Evolutionary conservation across 2,888 invertebrate genomes (phyloP).

Genomic region (Thalpophila matura): DNA sequence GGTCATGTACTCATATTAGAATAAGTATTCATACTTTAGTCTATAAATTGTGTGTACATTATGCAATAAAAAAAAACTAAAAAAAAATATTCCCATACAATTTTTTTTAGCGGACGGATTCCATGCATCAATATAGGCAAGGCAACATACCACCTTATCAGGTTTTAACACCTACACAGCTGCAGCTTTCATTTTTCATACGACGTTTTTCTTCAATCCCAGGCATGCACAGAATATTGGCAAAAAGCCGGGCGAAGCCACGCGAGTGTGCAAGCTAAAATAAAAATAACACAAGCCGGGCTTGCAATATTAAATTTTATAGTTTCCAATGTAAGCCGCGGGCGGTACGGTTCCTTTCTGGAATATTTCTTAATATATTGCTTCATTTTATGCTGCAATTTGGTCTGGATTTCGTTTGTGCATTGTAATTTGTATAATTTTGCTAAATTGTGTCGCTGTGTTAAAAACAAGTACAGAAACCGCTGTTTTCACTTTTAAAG

Average conservation of each 20-base stretch:
- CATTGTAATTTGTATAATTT: neutral
- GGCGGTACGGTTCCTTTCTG: constrained; percentile 3
- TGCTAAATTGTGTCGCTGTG: too few relatives aligned
- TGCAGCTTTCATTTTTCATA: constrained; percentile 18
- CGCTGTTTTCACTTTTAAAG: too few relatives aligned
- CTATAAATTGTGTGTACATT: too few relatives aligned
- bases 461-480: too few relatives aligned
- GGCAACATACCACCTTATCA: constrained; percentile 11
- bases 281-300: constrained; percentile 24
- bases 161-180: constrained; percentile 21
- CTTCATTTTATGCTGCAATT: constrained; percentile 20
- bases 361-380: constrained; percentile 24
- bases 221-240: constrained; percentile 25
- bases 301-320: constrained; percentile 59
- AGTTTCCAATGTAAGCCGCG: constrained; percentile 48
- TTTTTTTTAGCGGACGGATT: too few relatives aligned
- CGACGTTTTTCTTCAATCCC: constrained; percentile 43
- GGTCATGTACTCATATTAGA: too few relatives aligned
- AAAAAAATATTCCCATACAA: too few relatives aligned
- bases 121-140: constrained; percentile 2
- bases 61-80: too few relatives aligned
- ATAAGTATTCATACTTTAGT: too few relatives aligned
- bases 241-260: constrained; percentile 2
- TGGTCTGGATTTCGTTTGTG: neutral
- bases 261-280: constrained; percentile 20